A percentile compares a stretch with the other conserved stretches of the same genome.
Evolutionary conservation across 2,113 vertebrate species (phyloP).

Genomic region (Cygnus buccinator): DNA sequence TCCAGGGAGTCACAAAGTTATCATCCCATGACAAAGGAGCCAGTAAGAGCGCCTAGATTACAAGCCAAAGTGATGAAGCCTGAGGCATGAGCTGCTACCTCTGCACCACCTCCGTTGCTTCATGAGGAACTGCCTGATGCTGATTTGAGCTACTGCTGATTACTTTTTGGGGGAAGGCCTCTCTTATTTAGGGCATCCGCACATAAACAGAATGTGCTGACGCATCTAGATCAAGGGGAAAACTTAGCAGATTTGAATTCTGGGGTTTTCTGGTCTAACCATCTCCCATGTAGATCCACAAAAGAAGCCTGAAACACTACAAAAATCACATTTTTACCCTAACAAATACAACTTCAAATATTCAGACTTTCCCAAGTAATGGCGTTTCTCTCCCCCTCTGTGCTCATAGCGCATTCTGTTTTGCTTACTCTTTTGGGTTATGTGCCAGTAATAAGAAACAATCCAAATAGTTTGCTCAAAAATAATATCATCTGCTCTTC

Average conservation of each 20-base stretch:
- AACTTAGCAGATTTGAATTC: not conserved
- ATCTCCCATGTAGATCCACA: not conserved
- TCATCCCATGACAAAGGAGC: not conserved
- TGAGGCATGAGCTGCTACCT: not conserved
- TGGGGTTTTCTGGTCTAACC: not conserved
- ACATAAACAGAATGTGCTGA: fast-evolving
- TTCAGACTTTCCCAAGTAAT: not conserved
- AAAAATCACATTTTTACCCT: not conserved
- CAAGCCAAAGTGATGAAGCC: not conserved
- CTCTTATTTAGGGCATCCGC: not conserved
- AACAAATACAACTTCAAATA: not conserved
- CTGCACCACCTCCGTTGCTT: not conserved
- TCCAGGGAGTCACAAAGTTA: not conserved
- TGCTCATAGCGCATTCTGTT: conserved; percentile 6
- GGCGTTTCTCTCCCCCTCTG: not conserved
- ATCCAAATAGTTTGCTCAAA: conserved; percentile 23
- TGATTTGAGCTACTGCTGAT: not conserved
- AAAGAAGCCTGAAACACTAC: not conserved
- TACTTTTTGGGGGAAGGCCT: not conserved
- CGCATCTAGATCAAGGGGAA: not conserved
- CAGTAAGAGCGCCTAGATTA: not conserved
- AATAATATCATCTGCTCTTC: conserved; percentile 34
- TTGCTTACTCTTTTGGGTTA: conserved; percentile 40
- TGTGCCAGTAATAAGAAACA: conserved; percentile 55
- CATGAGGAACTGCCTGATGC: not conserved